Evolutionary conservation across 2,888 invertebrate species (phyloP).

Genomic region (Muschampia plurimacula): DNA sequence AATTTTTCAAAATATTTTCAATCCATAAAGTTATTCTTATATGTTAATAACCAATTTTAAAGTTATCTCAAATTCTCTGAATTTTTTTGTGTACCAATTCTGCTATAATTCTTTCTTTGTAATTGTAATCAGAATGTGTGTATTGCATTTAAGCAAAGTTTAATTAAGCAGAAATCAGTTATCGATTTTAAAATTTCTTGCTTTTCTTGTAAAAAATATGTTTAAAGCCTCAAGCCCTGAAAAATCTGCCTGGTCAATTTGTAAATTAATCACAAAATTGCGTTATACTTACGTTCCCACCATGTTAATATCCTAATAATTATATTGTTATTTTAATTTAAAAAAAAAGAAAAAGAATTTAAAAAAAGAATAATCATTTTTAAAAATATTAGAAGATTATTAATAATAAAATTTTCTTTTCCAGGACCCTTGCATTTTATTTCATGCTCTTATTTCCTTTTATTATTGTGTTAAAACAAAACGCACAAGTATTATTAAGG

Average conservation of each 20-base stretch:
- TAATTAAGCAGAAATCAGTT: no score
- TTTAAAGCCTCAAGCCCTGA: background rate
- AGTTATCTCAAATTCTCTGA: no score
- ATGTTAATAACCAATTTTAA: no score
- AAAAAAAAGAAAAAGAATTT: slow-evolving; percentile 39
- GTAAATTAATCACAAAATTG: slow-evolving; percentile 24
- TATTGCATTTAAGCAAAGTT: no score
- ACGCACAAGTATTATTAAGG: no score
- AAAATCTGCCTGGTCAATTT: slow-evolving; percentile 44
- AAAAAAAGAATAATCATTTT: slow-evolving; percentile 45
- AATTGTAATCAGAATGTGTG: no score
- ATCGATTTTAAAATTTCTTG: no score
- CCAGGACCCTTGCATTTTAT: slow-evolving; percentile 65
- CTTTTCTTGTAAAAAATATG: background rate
- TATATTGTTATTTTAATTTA: slow-evolving; percentile 52
- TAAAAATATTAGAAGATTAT: slow-evolving; percentile 49
- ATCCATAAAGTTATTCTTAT: no score
- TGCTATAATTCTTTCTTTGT: background rate
- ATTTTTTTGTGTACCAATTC: background rate
- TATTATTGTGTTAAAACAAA: background rate
- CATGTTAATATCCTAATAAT: slow-evolving; percentile 58
- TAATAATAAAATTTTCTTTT: slow-evolving; percentile 64
- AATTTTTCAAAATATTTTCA: no score
- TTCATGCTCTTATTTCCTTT: background rate
- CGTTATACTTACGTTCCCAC: slow-evolving; percentile 54